phyloP scores from a whole-genome alignment of 2,888 invertebrate species.

The Pheosia tremula region DNA sequence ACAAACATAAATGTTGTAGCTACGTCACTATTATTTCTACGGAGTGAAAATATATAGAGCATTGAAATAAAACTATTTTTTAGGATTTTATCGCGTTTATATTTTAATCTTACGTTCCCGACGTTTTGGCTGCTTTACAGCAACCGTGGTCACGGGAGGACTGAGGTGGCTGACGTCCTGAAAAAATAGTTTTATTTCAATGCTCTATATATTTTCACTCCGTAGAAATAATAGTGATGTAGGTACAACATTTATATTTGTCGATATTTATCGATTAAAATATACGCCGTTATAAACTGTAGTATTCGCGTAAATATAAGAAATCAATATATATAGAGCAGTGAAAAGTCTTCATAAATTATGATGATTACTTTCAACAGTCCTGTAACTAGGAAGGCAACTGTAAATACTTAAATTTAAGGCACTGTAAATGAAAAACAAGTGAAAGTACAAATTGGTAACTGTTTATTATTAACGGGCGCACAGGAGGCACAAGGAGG shows the following conservation, averaged over 20 bases:
- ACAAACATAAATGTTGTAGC: conserved; percentile 6
- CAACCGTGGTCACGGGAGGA: too few species aligned
- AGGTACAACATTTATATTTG: conserved; percentile 7
- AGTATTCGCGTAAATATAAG: too few species aligned
- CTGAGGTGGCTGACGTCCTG: too few species aligned
- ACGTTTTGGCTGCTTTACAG: too few species aligned
- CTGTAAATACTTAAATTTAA: not conserved
- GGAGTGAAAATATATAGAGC: not conserved
- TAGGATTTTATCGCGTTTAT: too few species aligned
- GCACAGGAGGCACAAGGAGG: conserved; percentile 51
- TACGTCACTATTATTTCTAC: conserved; percentile 28
- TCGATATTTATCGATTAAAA: conserved; percentile 37
- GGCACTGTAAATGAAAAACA: conserved; percentile 4
- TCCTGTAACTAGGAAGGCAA: not conserved
- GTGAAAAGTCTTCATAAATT: too few species aligned
- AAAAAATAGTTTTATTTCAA: too few species aligned
- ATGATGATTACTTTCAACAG: too few species aligned
- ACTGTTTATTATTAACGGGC: conserved; percentile 63
- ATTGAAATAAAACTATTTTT: too few species aligned
- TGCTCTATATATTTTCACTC: not conserved
- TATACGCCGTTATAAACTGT: conserved; percentile 6
- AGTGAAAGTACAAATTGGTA: conserved; percentile 43
- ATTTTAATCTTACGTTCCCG: too few species aligned
- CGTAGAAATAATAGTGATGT: conserved; percentile 28
- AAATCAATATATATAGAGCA: too few species aligned